Percentiles rank a stretch among this genome's conserved stretches.
phyloP scores from a whole-genome alignment of 2,888 invertebrate genomes.

The Clanis bilineata region DNA sequence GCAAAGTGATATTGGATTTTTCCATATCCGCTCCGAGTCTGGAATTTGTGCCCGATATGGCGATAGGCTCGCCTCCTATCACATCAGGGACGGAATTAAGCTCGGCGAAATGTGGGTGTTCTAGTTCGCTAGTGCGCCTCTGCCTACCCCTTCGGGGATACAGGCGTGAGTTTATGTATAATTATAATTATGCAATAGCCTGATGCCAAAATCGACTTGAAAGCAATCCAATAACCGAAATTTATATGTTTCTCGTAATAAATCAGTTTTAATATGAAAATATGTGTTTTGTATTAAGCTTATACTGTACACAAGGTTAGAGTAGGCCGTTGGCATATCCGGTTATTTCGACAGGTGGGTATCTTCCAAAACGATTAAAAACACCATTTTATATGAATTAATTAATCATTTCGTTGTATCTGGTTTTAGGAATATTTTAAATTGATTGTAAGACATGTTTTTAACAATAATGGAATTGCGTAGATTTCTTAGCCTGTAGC shows the following conservation, averaged over 20 bases:
- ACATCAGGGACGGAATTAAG: too few species aligned
- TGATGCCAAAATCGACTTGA: background rate
- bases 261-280: constrained; percentile 8
- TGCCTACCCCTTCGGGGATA: too few species aligned
- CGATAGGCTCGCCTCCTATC: too few species aligned
- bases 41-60: too few species aligned
- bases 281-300: constrained; percentile 1
- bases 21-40: too few species aligned
- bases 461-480: too few species aligned
- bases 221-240: background rate
- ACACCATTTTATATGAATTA: background rate
- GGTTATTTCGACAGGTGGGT: background rate
- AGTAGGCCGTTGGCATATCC: background rate
- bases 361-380: background rate
- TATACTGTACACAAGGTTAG: background rate
- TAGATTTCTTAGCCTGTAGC: too few species aligned
- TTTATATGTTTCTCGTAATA: constrained; percentile 1
- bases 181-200: background rate
- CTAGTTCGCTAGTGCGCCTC: too few species aligned
- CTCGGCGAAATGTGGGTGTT: too few species aligned
- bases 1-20: too few species aligned
- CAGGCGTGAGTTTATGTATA: too few species aligned
- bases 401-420: background rate
- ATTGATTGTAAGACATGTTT: background rate
- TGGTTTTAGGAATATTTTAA: background rate